Percentiles rank a stretch among this genome's conserved stretches.
Evolutionary conservation across 2,888 invertebrate genomes (phyloP).

Genomic region (Pardosa pseudoannulata): DNA sequence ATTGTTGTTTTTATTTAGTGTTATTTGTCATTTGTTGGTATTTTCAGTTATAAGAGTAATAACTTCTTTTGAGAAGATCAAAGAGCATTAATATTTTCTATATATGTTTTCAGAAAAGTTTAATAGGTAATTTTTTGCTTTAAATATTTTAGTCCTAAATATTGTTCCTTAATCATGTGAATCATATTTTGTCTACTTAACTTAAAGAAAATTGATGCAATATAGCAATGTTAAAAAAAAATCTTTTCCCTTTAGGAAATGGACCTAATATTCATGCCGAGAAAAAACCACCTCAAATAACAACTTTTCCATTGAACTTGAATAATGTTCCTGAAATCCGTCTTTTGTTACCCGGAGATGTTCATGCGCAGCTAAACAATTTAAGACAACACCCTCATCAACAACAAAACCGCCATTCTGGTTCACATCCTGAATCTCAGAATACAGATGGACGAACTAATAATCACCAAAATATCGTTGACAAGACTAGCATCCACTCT

Average conservation of each 20-base stretch:
- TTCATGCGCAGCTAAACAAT: constrained; percentile 48
- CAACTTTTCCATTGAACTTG: constrained; percentile 34
- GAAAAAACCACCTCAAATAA: constrained; percentile 35
- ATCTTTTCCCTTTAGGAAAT: constrained; percentile 7
- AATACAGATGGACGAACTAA: background rate
- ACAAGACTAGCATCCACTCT: constrained; percentile 1
- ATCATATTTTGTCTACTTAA: too few species aligned
- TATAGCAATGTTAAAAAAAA: background rate
- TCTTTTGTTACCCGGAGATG: constrained; percentile 54
- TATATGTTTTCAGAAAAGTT: too few species aligned
- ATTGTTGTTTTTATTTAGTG: too few species aligned
- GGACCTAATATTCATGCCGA: constrained; percentile 26
- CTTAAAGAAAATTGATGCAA: background rate
- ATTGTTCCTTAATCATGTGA: too few species aligned
- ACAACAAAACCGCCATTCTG: constrained; percentile 16
- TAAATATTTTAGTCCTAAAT: too few species aligned
- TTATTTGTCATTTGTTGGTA: too few species aligned
- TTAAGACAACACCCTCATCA: constrained; percentile 10
- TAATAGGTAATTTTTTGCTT: too few species aligned
- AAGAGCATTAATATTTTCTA: too few species aligned
- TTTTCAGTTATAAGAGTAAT: too few species aligned
- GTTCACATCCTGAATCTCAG: background rate
- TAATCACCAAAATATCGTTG: background rate
- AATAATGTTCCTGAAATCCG: constrained; percentile 62
- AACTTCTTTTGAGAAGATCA: too few species aligned